Evolutionary conservation across 2,113 vertebrate species (phyloP).

Genomic region (Camelus dromedarius): DNA sequence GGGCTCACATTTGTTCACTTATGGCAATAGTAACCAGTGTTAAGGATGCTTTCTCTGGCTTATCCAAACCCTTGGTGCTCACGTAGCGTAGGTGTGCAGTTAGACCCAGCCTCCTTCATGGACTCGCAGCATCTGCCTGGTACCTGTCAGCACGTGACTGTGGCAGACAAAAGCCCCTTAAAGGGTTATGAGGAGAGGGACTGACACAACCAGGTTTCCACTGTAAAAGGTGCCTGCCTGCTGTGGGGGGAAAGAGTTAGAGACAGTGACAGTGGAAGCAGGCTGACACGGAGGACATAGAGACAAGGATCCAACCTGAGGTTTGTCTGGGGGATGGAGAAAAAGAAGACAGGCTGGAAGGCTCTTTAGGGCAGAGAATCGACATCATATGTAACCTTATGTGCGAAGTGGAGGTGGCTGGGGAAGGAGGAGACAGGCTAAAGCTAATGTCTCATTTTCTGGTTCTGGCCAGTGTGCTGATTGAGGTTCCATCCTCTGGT

Average conservation of each 20-base stretch:
- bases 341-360: background rate
- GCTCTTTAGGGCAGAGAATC: background rate
- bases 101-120: background rate
- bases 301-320: background rate
- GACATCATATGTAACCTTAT: background rate
- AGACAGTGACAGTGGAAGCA: background rate
- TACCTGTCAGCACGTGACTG: background rate
- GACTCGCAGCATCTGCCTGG: background rate
- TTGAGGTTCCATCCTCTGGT: background rate
- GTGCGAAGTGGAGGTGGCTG: no score
- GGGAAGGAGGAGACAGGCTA: background rate
- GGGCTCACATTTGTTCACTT: background rate
- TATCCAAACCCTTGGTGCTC: no score
- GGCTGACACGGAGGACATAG: background rate
- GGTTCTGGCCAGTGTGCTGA: background rate
- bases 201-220: background rate
- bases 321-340: background rate
- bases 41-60: background rate
- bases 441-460: background rate
- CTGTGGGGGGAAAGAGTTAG: background rate
- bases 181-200: background rate
- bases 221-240: background rate
- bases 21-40: background rate
- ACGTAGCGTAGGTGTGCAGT: fast-evolving
- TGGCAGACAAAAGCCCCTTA: background rate